Percentiles rank a stretch among this genome's conserved stretches.
phyloP scores from a whole-genome alignment of 2,797 vertebrate genomes.

The Microcaecilia unicolor region DNA sequence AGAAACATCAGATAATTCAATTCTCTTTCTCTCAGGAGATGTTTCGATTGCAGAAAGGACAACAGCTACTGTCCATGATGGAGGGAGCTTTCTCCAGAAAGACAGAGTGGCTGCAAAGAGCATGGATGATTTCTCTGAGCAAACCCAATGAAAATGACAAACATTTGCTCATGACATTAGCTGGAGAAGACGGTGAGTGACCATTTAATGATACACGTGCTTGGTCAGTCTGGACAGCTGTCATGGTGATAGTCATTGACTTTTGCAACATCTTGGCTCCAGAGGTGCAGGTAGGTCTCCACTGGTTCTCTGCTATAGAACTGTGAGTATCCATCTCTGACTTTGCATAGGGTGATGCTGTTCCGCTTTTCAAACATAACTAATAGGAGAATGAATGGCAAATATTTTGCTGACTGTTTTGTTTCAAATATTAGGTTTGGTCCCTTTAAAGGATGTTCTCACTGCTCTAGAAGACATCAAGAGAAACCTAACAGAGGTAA shows the following conservation, averaged over 20 bases:
- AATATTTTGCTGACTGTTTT: neutral
- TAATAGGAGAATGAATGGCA: neutral
- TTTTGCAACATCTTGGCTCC: too few relatives aligned
- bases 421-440: slow-evolving; percentile 58
- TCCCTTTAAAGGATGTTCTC: slow-evolving; percentile 81
- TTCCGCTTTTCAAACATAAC: too few relatives aligned
- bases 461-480: slow-evolving; percentile 77
- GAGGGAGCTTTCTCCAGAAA: slow-evolving; percentile 76
- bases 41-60: slow-evolving; percentile 72
- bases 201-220: neutral
- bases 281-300: too few relatives aligned
- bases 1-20: neutral
- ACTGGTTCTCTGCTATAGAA: too few relatives aligned
- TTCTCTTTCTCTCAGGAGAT: slow-evolving; percentile 66
- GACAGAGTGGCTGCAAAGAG: slow-evolving; percentile 65
- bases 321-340: too few relatives aligned
- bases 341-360: too few relatives aligned
- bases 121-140: slow-evolving; percentile 85
- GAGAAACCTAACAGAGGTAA: slow-evolving; percentile 75
- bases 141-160: slow-evolving; percentile 85
- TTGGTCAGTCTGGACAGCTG: too few relatives aligned
- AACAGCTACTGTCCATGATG: slow-evolving; percentile 73
- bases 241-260: too few relatives aligned
- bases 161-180: slow-evolving; percentile 85
- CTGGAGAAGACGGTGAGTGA: slow-evolving; percentile 74